Base-by-base conservation (phyloP, 1,140 invertebrate genomes). In the Platorchestia sp. region DNA sequence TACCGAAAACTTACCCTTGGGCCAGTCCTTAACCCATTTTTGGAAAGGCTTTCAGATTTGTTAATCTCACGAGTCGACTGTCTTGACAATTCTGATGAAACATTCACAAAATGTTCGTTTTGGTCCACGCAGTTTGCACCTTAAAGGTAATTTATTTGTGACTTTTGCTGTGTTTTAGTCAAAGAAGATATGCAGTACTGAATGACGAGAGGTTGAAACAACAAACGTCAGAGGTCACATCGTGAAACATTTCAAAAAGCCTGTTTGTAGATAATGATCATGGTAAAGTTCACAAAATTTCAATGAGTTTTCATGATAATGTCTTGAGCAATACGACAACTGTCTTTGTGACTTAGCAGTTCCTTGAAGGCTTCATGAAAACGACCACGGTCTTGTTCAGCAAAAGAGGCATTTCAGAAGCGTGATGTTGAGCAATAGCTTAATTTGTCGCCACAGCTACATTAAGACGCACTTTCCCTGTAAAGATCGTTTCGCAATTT, bases 1-100 rank as follows among this genome's bases (percentile, higher is more conserved):
- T 91, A 91, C 89, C 0, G n/a, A 45, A 93, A n/a, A 36, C 40
- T 45, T 45, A 93, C 91, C 91, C 91, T 93, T 93, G 91, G 40
- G 43, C 40, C 27, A 19, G 45, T 45, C 91, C 91, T 93, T 93
- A 93, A 93, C 91, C 91, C 47, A 44, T 44, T 45, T 93, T 93
- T 42, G 41, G 27, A 14, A 44, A 42, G 87, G 36, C 36, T 42
- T 89, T 89, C 43, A 3, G 43, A 42, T 89, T 41, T 1, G 42
- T 36, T 75, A 22, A 36, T 27, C 59, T 1, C 59, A 27, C 59
- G 36, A 14, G 36, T 51, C 36, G 59, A 75, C 7, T 75, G 59
- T 36, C 14, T 75, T 19, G 7, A 22, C 10, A 75, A 75, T 75
- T 10, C 59, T 75, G 59, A 22, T 22, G 59, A 75, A 75, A 75